Percentiles rank a stretch among this genome's conserved stretches.
phyloP scores from a whole-genome alignment of 2,888 invertebrate species.

The Drosophila lacicola region DNA sequence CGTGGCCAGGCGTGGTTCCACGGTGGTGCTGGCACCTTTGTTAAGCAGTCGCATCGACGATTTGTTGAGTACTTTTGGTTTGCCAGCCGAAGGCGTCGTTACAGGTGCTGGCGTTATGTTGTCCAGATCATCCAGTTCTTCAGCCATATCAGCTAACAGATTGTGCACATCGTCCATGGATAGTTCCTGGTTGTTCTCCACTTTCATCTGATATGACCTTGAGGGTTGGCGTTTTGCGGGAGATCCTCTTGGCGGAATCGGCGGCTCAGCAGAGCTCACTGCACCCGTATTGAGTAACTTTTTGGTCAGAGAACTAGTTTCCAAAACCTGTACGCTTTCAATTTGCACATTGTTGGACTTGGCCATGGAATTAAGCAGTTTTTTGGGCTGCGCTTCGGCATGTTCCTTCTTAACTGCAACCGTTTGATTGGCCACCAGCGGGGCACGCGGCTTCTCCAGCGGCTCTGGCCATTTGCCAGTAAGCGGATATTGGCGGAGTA shows the following conservation, averaged over 20 bases:
- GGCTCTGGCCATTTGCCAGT: constrained; percentile 87
- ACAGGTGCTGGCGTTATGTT: background rate
- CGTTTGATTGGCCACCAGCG: constrained; percentile 58
- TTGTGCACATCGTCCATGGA: constrained; percentile 82
- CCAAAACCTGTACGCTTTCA: constrained; percentile 60
- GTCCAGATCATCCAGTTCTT: constrained; percentile 38
- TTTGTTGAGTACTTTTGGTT: constrained; percentile 83
- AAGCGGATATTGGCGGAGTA: constrained; percentile 89
- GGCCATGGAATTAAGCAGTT: constrained; percentile 61
- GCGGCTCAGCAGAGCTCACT: constrained; percentile 48
- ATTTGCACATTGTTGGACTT: constrained; percentile 39
- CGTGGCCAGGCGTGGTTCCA: constrained; percentile 82
- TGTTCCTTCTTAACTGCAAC: constrained; percentile 5
- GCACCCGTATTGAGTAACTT: constrained; percentile 63
- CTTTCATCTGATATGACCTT: constrained; percentile 69
- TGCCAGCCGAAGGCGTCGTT: constrained; percentile 1
- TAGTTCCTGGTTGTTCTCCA: constrained; percentile 81
- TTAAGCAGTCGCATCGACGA: constrained; percentile 83
- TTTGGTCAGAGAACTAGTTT: constrained; percentile 48
- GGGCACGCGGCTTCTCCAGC: constrained; percentile 83
- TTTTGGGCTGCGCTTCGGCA: constrained; percentile 47
- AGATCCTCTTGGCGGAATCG: constrained; percentile 9
- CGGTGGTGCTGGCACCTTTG: constrained; percentile 72
- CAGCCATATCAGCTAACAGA: constrained; percentile 66
- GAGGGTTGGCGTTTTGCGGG: constrained; percentile 4